A percentile compares a stretch with the other conserved stretches of the same genome.
Evolutionary conservation across 2,888 invertebrate species (phyloP).

Genomic region (Aleiodes testaceus): DNA sequence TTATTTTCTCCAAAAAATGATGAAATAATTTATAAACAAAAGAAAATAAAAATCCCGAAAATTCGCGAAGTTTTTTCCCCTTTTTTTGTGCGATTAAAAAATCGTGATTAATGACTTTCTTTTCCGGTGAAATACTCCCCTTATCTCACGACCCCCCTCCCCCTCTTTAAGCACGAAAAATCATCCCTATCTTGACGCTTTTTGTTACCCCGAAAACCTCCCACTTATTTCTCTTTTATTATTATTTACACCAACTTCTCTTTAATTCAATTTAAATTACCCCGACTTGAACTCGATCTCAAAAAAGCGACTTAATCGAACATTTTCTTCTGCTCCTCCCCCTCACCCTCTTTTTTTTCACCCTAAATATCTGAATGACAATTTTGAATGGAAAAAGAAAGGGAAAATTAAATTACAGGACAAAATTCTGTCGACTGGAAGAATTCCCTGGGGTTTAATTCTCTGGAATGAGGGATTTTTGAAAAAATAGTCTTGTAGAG

Average conservation of each 20-base stretch:
- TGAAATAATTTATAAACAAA: slow-evolving; percentile 9
- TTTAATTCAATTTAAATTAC: slow-evolving; percentile 35
- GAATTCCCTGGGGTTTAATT: slow-evolving; percentile 13
- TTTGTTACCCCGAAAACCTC: background rate
- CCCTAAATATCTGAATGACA: slow-evolving; percentile 32
- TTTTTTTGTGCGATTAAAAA: no score
- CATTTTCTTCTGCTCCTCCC: slow-evolving; percentile 29
- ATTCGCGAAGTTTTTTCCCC: slow-evolving; percentile 7
- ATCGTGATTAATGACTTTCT: slow-evolving; percentile 10
- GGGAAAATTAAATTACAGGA: slow-evolving; percentile 8
- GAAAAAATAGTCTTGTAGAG: no score
- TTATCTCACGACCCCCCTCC: slow-evolving; percentile 45
- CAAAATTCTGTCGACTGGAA: slow-evolving; percentile 1
- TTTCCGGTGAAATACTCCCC: slow-evolving; percentile 42
- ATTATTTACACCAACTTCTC: slow-evolving; percentile 28
- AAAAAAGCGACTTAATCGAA: slow-evolving; percentile 19
- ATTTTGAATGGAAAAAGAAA: background rate
- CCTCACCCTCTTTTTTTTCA: slow-evolving; percentile 15
- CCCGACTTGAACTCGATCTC: slow-evolving; percentile 18
- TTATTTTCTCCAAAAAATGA: slow-evolving; percentile 15
- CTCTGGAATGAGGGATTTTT: background rate
- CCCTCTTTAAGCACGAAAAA: background rate
- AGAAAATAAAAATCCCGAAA: background rate
- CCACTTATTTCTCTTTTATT: slow-evolving; percentile 22
- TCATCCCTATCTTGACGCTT: slow-evolving; percentile 21